Evolutionary conservation across 1,140 invertebrate species (phyloP).

Genomic region (Platorchestia sp.): DNA sequence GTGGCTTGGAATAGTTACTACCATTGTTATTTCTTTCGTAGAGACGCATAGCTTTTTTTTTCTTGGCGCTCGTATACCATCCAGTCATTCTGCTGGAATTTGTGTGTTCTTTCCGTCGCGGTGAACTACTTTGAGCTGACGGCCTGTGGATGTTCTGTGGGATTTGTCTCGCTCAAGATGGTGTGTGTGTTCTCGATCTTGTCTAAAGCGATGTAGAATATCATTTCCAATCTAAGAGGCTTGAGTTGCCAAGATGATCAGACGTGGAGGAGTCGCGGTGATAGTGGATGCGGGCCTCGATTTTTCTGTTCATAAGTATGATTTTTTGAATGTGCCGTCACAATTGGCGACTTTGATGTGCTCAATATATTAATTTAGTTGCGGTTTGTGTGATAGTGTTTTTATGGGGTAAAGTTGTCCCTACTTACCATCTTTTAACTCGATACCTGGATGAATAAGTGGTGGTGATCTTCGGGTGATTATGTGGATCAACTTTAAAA

Average conservation of each 20-base stretch:
- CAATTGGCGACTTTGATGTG: background rate
- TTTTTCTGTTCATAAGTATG: background rate
- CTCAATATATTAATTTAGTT: background rate
- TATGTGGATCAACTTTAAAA: background rate
- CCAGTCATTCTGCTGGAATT: background rate
- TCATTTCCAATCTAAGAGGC: background rate
- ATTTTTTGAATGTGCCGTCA: background rate
- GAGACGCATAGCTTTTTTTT: background rate
- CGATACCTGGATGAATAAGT: background rate
- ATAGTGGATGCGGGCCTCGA: background rate
- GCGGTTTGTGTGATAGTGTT: background rate
- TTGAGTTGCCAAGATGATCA: background rate
- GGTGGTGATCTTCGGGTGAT: background rate
- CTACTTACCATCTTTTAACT: background rate
- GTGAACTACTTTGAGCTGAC: background rate
- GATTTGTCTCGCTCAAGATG: background rate
- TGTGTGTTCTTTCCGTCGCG: background rate
- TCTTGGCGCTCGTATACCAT: background rate
- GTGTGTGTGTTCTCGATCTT: too few species aligned
- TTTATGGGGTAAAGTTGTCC: background rate
- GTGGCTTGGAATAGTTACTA: background rate
- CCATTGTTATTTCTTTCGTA: background rate
- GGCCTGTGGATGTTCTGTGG: background rate
- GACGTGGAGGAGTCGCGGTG: background rate
- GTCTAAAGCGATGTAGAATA: background rate